phyloP scores from a whole-genome alignment of 92 coral and sea anemone genomes.

The Umimayanthus chanpuru region DNA sequence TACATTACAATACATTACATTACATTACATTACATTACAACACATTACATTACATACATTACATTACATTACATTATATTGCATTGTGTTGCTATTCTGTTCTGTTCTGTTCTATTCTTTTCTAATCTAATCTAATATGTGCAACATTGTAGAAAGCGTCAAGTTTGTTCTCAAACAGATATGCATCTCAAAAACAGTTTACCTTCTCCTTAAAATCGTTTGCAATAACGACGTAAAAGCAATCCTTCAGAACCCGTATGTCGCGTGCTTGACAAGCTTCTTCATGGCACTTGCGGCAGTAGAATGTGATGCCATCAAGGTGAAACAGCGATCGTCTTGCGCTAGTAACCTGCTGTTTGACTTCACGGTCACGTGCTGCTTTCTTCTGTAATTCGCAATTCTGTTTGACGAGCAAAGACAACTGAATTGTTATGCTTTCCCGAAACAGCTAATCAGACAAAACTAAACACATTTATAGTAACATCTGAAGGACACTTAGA shows the following conservation, averaged over 20 bases:
- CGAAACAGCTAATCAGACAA: background rate
- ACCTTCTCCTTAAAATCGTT: slow-evolving; percentile 63
- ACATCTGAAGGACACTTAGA: background rate
- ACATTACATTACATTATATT: no score
- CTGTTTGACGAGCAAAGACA: slow-evolving; percentile 20
- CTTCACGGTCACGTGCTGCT: slow-evolving; percentile 53
- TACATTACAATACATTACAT: no score
- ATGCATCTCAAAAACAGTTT: background rate
- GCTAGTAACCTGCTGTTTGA: slow-evolving; percentile 44
- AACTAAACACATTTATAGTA: background rate
- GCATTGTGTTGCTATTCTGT: no score
- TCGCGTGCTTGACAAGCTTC: slow-evolving; percentile 83
- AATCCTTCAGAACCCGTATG: slow-evolving; percentile 53
- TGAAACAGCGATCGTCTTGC: slow-evolving; percentile 38
- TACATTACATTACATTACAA: no score
- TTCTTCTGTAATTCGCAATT: slow-evolving; percentile 47
- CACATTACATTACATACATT: no score
- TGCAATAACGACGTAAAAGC: slow-evolving; percentile 57
- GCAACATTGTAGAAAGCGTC: no score
- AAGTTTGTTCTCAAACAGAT: no score
- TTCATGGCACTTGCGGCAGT: slow-evolving; percentile 75
- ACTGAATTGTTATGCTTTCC: background rate
- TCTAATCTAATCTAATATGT: no score
- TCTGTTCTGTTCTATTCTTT: no score
- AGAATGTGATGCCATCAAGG: slow-evolving; percentile 70